Conservation (phyloP, 2,888 invertebrate species). For the Caenorhabditis sulstoni region DNA sequence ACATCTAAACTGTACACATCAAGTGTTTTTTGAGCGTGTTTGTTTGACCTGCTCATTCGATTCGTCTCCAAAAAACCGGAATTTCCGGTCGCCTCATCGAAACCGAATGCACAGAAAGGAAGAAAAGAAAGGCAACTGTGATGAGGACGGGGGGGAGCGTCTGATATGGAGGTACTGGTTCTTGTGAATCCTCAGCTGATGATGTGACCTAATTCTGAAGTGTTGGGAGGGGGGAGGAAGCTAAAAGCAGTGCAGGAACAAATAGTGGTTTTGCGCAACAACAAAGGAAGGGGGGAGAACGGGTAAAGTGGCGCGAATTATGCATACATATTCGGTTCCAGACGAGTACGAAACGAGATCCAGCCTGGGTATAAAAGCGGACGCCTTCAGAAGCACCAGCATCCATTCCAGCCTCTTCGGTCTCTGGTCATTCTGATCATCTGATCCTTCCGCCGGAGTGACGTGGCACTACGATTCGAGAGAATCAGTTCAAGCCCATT, state of each 20-base stretch:
- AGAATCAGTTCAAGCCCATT: not conserved
- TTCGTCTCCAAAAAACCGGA: constrained; percentile 17
- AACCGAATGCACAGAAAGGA: constrained; percentile 7
- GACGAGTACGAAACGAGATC: constrained; percentile 44
- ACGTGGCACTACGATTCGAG: constrained; percentile 12
- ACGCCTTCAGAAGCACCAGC: constrained; percentile 9
- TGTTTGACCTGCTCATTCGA: constrained; percentile 38
- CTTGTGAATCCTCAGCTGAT: too few species aligned
- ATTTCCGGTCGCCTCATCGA: constrained; percentile 25
- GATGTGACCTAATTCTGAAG: too few species aligned
- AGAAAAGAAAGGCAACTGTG: not conserved
- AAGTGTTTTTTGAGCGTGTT: constrained; percentile 38
- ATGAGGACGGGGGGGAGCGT: not conserved
- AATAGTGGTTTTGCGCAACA: constrained; percentile 20
- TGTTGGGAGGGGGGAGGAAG: too few species aligned
- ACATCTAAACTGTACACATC: constrained; percentile 43
- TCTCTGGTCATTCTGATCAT: constrained; percentile 10
- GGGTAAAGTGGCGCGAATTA: constrained; percentile 55
- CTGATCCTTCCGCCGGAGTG: not conserved
- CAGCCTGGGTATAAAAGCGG: constrained; percentile 15
- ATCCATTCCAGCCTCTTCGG: constrained; percentile 12
- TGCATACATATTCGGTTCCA: constrained; percentile 44
- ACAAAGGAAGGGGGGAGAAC: constrained; percentile 28
- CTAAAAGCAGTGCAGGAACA: not conserved
- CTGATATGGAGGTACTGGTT: constrained; percentile 15